phyloP scores from a whole-genome alignment of 2,888 invertebrate species.

The Lithodes maja region DNA sequence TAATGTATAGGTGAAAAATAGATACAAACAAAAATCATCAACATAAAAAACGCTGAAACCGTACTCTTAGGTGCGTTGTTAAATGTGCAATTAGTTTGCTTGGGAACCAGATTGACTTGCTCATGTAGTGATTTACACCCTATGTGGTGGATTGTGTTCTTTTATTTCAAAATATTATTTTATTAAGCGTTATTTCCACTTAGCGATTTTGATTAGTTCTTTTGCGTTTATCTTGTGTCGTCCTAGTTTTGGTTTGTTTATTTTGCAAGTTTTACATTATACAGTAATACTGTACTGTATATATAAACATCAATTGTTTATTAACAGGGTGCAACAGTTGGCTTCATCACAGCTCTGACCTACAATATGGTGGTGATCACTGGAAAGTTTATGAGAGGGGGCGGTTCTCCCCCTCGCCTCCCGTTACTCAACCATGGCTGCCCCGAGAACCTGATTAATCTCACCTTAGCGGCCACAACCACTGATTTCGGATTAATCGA shows the following conservation, averaged over 20 bases:
- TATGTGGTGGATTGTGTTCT: too few relatives aligned
- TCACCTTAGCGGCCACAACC: neutral
- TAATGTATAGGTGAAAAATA: too few relatives aligned
- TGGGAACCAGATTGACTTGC: too few relatives aligned
- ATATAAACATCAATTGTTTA: neutral
- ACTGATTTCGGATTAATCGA: neutral
- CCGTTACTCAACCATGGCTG: constrained; percentile 20
- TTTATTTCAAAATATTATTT: too few relatives aligned
- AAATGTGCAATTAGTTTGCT: neutral
- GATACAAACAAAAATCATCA: too few relatives aligned
- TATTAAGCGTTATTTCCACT: too few relatives aligned
- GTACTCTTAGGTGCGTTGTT: neutral
- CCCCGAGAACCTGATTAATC: constrained; percentile 11
- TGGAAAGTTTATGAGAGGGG: constrained; percentile 42
- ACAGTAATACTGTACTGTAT: neutral
- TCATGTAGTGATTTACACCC: too few relatives aligned
- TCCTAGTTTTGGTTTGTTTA: too few relatives aligned
- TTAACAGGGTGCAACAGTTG: constrained; percentile 44
- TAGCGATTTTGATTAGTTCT: too few relatives aligned
- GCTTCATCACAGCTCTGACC: constrained; percentile 44
- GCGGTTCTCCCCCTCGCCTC: constrained; percentile 13
- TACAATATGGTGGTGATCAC: constrained; percentile 48
- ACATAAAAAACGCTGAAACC: too few relatives aligned
- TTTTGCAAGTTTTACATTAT: too few relatives aligned
- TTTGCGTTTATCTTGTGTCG: too few relatives aligned